Conservation (phyloP, 2,113 vertebrate species). For the Sprattus sprattus region DNA sequence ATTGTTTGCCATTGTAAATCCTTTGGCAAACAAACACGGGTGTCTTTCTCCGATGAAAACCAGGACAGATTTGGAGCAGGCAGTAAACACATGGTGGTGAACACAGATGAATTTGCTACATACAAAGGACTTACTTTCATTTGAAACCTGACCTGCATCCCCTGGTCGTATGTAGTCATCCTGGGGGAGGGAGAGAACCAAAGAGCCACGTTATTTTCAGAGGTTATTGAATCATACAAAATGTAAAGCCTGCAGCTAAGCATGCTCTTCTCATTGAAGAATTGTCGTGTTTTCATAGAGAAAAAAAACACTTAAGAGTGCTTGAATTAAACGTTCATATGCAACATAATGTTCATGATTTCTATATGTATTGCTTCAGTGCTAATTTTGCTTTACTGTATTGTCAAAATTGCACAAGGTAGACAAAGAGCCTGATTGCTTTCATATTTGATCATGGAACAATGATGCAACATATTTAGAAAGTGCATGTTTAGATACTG, state of each 20-base stretch:
- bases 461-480: constrained; percentile 29
- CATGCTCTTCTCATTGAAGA: neutral
- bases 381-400: no score
- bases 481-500: constrained; percentile 60
- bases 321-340: neutral
- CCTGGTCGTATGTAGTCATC: constrained; percentile 90
- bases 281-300: no score
- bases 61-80: neutral
- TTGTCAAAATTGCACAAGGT: no score
- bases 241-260: neutral
- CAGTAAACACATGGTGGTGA: neutral
- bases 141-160: constrained; percentile 85
- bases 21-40: neutral
- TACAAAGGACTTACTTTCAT: constrained; percentile 78
- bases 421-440: no score
- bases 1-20: constrained; percentile 7
- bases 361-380: no score
- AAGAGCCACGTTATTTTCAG: neutral
- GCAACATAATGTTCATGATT: no score
- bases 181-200: constrained; percentile 62
- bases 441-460: neutral
- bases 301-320: neutral
- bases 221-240: neutral
- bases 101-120: neutral
- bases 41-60: neutral